Evolutionary conservation across 1,140 invertebrate genomes (phyloP), one percentile per base, ranked within the genome.

Genomic region (Plectrocnemia conspersa): DNA sequence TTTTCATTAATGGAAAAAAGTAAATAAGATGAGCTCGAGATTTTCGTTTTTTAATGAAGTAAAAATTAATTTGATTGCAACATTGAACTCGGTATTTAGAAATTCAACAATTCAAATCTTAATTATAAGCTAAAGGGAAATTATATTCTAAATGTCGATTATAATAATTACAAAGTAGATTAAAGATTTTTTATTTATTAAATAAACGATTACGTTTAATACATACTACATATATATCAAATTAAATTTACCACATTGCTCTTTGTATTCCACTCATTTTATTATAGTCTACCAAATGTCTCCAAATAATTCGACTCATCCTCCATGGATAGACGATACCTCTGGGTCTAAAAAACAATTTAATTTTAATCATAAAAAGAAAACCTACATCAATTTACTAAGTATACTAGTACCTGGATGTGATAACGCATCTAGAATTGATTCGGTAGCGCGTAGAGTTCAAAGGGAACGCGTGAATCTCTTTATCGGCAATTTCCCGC

Each of bases 231-330:
- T n/a, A n/a, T n/a, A n/a, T n/a, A n/a, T n/a, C n/a, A 41, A 50
- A 58, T 58, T 75, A 85, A 16, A 44, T 47, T 6, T 72, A 70
- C 92, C 92, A 97, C 73, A 89, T 87, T 16, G 91, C 89, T 70
- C 91, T 77, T 70, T 92, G 90, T 1, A 93, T 80, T 33, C 92
- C 92, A 35, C 86, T 79, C 11, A 97, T 66, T 74, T 89, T 86
- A 73, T 95, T 96, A 69, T 96, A 88, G 77, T 97, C 93, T 1
- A 87, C 89, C 45, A 94, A 71, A 66, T 91, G 77, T 58, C 93
- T 80, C 75, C 88, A 97, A 19, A 92, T 79, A 62, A 95, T 90
- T 66, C 93, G 78, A 66, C 91, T 94, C 27, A 96, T 64, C 62
- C 90, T 79, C 82, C 86, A 96, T 56, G 82, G 79, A 13, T 71